A percentile compares a stretch with the other conserved stretches of the same genome.
Conservation (phyloP, 1,140 invertebrate species). For the Leptinotarsa undecemlineata region DNA sequence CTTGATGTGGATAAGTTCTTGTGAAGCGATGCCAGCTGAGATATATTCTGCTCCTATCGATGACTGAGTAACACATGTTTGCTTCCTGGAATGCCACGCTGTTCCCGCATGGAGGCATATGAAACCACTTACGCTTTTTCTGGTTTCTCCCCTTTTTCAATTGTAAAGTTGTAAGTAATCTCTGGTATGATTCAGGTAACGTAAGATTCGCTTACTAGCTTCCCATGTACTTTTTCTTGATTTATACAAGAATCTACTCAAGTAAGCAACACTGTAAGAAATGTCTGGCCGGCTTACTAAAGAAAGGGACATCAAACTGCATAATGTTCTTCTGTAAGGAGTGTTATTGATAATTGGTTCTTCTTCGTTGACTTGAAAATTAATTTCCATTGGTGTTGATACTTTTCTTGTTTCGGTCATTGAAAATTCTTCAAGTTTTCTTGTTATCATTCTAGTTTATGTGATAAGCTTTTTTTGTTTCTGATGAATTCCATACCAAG, state of each 20-base stretch:
- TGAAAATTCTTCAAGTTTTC: no score
- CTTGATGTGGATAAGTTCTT: no score
- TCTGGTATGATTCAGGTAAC: slow-evolving; percentile 13
- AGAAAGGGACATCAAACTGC: slow-evolving; percentile 17
- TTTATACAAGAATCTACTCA: slow-evolving; percentile 24
- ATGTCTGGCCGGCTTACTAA: slow-evolving; percentile 18
- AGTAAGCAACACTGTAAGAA: neutral
- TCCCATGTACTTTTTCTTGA: neutral
- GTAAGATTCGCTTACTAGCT: slow-evolving; percentile 23
- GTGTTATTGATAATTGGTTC: slow-evolving; percentile 11
- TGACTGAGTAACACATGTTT: slow-evolving; percentile 9
- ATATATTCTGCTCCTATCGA: slow-evolving; percentile 22
- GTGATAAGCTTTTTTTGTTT: neutral
- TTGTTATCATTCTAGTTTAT: neutral
- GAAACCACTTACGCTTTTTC: no score
- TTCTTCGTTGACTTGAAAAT: slow-evolving; percentile 19
- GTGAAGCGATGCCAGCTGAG: slow-evolving; percentile 5
- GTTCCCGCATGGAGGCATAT: no score
- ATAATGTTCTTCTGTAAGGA: slow-evolving; percentile 15
- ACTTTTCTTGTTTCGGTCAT: slow-evolving; percentile 3
- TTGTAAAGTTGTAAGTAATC: neutral
- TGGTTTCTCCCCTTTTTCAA: no score
- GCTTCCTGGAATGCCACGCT: slow-evolving; percentile 21
- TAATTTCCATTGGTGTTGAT: neutral
- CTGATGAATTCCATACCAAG: slow-evolving; percentile 13